phyloP scores from a whole-genome alignment of 2,113 vertebrate genomes.

The Gavia stellata region DNA sequence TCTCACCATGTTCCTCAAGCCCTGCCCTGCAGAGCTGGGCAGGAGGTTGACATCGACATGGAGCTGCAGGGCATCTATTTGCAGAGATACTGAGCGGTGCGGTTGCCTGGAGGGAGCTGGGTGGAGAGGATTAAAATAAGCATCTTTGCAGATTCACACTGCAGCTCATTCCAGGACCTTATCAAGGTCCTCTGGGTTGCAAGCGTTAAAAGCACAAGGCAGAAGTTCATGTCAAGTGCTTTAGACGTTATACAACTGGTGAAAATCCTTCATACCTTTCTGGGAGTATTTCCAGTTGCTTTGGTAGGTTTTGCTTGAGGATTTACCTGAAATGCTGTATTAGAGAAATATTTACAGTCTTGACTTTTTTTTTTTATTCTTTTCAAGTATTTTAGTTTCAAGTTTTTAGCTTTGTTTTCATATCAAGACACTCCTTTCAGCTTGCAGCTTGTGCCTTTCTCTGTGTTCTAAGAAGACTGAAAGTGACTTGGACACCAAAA shows the following conservation, averaged over 20 bases:
- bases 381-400: not conserved
- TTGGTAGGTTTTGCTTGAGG: not conserved
- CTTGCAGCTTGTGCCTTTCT: not conserved
- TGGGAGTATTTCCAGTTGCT: not conserved
- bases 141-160: not conserved
- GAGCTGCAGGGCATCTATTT: not conserved
- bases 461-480: not conserved
- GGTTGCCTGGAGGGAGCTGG: not conserved
- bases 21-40: not conserved
- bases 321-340: not conserved
- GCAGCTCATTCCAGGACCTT: not conserved
- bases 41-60: accelerated
- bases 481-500: not conserved
- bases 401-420: not conserved
- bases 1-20: not conserved
- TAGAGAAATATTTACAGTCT: not conserved
- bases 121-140: not conserved
- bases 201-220: not conserved
- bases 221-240: not conserved
- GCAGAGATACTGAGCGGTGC: not conserved
- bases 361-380: not conserved
- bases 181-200: not conserved
- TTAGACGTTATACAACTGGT: not conserved
- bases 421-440: not conserved
- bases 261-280: not conserved